phyloP scores from a whole-genome alignment of 2,113 vertebrate genomes.

The Cephalopterus ornatus region DNA sequence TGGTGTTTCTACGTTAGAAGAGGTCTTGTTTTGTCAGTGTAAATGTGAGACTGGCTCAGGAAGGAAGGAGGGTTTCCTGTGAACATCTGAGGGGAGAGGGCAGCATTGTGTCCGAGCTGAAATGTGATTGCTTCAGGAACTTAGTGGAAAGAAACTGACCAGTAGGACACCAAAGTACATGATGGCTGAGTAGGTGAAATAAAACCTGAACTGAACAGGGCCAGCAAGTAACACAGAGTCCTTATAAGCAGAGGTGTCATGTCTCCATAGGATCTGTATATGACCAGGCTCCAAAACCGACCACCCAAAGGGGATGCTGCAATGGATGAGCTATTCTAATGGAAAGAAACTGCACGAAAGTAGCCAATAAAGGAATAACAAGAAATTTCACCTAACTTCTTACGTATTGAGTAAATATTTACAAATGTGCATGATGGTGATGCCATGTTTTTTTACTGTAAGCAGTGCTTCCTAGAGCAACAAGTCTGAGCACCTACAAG shows the following conservation, averaged over 20 bases:
- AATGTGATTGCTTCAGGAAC: background rate
- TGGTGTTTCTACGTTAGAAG: background rate
- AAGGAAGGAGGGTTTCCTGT: background rate
- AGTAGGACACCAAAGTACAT: background rate
- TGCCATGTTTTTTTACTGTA: background rate
- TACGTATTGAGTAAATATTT: background rate
- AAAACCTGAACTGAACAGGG: background rate
- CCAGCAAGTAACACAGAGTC: background rate
- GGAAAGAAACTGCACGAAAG: background rate
- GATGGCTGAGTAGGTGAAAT: background rate
- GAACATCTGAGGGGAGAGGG: background rate
- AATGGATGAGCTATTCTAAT: background rate
- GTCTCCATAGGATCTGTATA: background rate
- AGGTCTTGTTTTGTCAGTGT: background rate
- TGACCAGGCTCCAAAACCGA: background rate
- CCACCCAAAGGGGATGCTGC: background rate
- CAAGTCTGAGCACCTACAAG: background rate
- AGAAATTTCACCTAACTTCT: background rate
- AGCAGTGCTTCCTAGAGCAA: background rate
- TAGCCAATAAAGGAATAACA: background rate
- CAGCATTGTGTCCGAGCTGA: rapidly evolving
- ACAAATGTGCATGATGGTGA: background rate
- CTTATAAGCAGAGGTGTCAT: background rate
- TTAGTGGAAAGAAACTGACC: background rate
- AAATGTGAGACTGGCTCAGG: background rate